Evolutionary conservation across 2,888 invertebrate genomes (phyloP).

Genomic region (Nipponacmea schrenckii): DNA sequence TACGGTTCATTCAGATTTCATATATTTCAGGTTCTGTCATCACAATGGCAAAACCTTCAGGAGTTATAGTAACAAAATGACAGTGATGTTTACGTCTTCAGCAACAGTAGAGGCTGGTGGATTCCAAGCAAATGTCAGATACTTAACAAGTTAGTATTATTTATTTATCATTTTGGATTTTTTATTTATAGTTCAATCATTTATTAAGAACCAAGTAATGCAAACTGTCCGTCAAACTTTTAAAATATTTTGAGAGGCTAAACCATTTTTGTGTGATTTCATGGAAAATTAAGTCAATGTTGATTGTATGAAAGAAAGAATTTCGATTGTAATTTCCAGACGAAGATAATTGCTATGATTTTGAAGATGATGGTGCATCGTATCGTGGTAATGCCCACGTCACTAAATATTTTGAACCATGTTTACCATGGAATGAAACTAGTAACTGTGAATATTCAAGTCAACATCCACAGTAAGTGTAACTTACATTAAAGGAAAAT

Average conservation of each 20-base stretch:
- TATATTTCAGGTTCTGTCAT: neutral
- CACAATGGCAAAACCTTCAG: neutral
- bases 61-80: neutral
- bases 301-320: too few relatives aligned
- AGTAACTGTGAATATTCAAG: conserved; percentile 8
- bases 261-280: too few relatives aligned
- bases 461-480: conserved; percentile 9
- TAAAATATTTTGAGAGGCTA: too few relatives aligned
- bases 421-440: conserved; percentile 12
- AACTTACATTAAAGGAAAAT: neutral
- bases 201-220: too few relatives aligned
- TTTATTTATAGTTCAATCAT: too few relatives aligned
- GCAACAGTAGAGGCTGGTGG: too few relatives aligned
- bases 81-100: neutral
- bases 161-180: too few relatives aligned
- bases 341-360: conserved; percentile 14
- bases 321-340: conserved; percentile 3
- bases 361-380: conserved; percentile 7
- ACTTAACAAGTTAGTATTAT: too few relatives aligned
- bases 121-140: too few relatives aligned
- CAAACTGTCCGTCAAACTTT: too few relatives aligned
- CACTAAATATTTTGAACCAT: conserved; percentile 9
- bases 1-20: too few relatives aligned
- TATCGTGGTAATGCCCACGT: conserved; percentile 15
- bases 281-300: too few relatives aligned